phyloP scores from a whole-genome alignment of 2,113 vertebrate species.

The Coptodon bakossiorum region DNA sequence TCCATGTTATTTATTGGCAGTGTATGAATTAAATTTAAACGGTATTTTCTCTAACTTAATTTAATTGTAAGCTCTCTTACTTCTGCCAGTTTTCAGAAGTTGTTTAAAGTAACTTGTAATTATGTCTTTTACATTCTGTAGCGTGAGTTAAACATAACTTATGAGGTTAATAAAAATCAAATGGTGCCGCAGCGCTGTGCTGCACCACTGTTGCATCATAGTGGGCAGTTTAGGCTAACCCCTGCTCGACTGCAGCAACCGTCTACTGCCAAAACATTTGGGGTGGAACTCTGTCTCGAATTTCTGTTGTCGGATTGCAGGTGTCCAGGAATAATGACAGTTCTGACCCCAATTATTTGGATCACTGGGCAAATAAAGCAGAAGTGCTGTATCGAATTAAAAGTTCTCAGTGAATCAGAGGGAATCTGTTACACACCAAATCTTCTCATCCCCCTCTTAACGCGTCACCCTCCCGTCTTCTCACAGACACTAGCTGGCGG shows the following conservation, averaged over 20 bases:
- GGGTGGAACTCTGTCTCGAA: neutral
- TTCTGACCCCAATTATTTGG: neutral
- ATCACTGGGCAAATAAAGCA: neutral
- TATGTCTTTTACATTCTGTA: neutral
- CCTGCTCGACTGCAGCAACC: neutral
- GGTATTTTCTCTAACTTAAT: neutral
- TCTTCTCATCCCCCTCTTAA: neutral
- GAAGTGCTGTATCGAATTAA: neutral
- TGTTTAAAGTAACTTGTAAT: neutral
- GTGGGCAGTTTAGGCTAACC: neutral
- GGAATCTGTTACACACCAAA: neutral
- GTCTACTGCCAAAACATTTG: neutral
- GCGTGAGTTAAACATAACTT: neutral
- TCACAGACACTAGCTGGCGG: conserved; percentile 94
- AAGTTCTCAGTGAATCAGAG: neutral
- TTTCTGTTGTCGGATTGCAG: neutral
- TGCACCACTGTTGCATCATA: neutral
- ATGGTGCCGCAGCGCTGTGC: neutral
- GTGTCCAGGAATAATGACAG: neutral
- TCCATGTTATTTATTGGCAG: neutral
- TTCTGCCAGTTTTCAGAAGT: neutral
- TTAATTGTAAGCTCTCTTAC: neutral
- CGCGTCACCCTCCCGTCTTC: neutral
- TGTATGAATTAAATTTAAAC: neutral
- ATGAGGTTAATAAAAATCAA: neutral